These are phyloP conservation scores for Neodiprion lecontei DNA, from an alignment of 1,140 invertebrate species.

Conservation along the genomic window DNA sequence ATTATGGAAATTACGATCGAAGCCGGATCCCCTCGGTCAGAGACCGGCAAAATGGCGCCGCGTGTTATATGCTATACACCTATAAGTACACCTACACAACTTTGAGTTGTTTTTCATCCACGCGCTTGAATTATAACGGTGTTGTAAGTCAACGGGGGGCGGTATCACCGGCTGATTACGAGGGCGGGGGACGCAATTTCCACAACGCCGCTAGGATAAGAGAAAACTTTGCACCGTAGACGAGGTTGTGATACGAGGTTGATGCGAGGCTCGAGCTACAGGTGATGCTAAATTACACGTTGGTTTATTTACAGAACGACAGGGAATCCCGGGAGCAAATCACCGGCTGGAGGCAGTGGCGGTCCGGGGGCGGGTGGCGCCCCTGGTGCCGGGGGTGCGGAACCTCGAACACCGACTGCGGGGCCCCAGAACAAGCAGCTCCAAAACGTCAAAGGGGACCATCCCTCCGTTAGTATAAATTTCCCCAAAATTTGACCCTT, in stretches of 20 bases:
- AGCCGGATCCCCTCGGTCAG: too few relatives aligned
- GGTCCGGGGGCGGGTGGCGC: constrained; percentile 44
- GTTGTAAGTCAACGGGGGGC: too few relatives aligned
- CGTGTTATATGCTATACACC: too few relatives aligned
- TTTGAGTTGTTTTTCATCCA: too few relatives aligned
- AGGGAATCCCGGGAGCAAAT: constrained; percentile 74
- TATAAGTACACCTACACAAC: too few relatives aligned
- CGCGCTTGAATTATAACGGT: too few relatives aligned
- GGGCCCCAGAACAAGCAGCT: constrained; percentile 73
- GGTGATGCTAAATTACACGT: constrained; percentile 1
- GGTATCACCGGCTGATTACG: too few relatives aligned
- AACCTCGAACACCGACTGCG: constrained; percentile 72
- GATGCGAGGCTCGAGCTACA: background rate
- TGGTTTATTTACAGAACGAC: constrained; percentile 67
- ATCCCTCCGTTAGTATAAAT: constrained; percentile 74
- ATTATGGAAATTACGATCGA: too few relatives aligned
- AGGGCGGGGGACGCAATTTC: too few relatives aligned
- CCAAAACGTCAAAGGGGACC: constrained; percentile 79
- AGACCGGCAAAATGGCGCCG: too few relatives aligned
- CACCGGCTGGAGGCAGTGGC: constrained; percentile 64
- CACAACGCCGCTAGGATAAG: too few relatives aligned
- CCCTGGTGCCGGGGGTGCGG: constrained; percentile 56
- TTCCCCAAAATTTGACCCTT: background rate
- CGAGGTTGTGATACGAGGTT: background rate
- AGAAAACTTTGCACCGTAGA: too few relatives aligned